Evolutionary conservation across 92 coral and sea anemone genomes (phyloP).

Genomic region (Hydrozoanthus gracilis): DNA sequence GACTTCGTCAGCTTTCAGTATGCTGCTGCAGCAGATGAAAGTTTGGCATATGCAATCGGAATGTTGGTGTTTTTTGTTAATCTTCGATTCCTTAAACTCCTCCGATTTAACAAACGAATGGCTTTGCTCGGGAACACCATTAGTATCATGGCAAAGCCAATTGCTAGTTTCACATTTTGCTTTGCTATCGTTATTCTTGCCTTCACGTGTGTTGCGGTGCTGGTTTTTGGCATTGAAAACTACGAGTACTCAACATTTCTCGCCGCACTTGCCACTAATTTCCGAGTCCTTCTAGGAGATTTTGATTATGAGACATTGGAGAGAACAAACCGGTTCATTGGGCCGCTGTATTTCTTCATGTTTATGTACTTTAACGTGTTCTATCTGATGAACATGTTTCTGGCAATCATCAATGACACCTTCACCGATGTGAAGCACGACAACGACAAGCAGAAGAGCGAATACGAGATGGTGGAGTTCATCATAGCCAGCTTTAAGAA

Average conservation of each 20-base stretch:
- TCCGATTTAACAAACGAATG: constrained; percentile 86
- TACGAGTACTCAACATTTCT: constrained; percentile 61
- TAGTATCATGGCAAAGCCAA: constrained; percentile 77
- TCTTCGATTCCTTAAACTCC: constrained; percentile 78
- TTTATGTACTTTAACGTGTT: constrained; percentile 90
- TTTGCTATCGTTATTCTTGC: constrained; percentile 76
- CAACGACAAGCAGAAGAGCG: constrained; percentile 70
- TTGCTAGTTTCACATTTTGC: constrained; percentile 70
- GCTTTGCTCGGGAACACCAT: constrained; percentile 85
- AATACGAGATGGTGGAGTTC: constrained; percentile 89
- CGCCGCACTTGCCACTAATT: constrained; percentile 74
- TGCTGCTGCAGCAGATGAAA: constrained; percentile 84
- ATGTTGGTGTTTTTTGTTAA: constrained; percentile 82
- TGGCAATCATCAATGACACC: constrained; percentile 96
- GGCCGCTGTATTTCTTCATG: constrained; percentile 81
- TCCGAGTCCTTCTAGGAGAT: constrained; percentile 84
- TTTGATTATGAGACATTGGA: constrained; percentile 75
- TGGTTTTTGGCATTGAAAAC: constrained; percentile 69
- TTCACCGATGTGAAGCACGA: constrained; percentile 74
- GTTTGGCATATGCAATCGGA: constrained; percentile 75
- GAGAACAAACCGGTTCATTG: constrained; percentile 66
- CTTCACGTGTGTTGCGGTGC: constrained; percentile 68
- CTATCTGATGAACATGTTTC: constrained; percentile 90
- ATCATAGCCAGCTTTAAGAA: constrained; percentile 67
- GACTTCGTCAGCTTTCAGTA: constrained; percentile 94